phyloP scores from a whole-genome alignment of 2,113 vertebrate genomes.

The Eptesicus fuscus region DNA sequence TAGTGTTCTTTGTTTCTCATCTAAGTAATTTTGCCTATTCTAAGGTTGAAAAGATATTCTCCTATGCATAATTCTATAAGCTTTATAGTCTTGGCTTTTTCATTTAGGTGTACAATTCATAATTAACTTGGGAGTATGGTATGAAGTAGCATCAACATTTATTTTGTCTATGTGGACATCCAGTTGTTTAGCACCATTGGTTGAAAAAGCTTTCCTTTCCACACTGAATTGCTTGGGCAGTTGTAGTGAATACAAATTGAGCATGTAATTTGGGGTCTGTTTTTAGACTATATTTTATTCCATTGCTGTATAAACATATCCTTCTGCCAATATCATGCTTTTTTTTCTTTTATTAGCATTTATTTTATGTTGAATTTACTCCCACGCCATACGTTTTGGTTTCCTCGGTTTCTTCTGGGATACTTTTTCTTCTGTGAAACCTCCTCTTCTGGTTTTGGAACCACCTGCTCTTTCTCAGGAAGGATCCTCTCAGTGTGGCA shows the following conservation, averaged over 20 bases:
- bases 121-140: neutral
- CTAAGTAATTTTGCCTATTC: neutral
- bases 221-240: neutral
- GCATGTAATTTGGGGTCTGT: neutral
- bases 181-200: neutral
- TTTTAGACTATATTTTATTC: neutral
- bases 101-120: neutral
- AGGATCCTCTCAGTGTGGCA: neutral
- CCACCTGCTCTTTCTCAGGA: neutral
- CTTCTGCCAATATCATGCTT: neutral
- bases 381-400: neutral
- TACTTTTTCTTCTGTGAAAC: neutral
- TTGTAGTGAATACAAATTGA: neutral
- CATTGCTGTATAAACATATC: neutral
- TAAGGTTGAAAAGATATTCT: neutral
- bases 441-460: neutral
- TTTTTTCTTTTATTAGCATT: neutral
- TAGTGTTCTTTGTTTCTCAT: neutral
- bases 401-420: neutral
- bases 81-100: neutral
- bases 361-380: neutral
- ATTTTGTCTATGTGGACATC: neutral
- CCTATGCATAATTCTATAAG: neutral
- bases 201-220: neutral
- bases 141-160: neutral